Base-by-base conservation (phyloP, 2,888 invertebrate genomes). In the Chironomus tentans region DNA sequence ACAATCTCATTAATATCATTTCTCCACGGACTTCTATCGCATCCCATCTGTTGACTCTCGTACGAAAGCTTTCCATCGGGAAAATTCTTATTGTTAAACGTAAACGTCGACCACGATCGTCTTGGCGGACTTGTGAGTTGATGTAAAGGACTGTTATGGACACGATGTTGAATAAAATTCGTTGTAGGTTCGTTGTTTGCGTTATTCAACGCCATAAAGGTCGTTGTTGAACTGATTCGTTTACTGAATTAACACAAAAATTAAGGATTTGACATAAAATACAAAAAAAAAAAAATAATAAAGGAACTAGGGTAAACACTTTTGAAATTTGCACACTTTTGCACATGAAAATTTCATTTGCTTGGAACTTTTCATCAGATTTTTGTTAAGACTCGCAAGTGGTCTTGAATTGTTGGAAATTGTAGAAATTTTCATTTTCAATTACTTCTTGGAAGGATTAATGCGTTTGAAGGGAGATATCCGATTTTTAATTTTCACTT, bases 11-110 rank as follows among this genome's bases (percentile, higher is more conserved):
- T 38, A 38, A 38, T 38, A 38, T 76, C 80, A 80, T 79, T 81
- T 80, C 78, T 82, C 78, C 61, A 72, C 10, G 38, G 21, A 82
- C 78, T 79, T 78, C 38, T 73, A 79, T 79, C 78, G 80, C 77
- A 78, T 76, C 80, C 48, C 12, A 24, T 0, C 18, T 76, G 76
- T 22, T 79, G 79, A 77, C 77, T 79, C 77, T 80, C 80, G 78
- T 80, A 80, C 28, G 78, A 77, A 72, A 79, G 77, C 78, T 80
- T 80, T 71, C 80, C 80, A 78, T 80, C 80, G 21, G 80, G 80
- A 69, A 80, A 80, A 78, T 80, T 80, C 78, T 80, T 80, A 78
- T 80, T 80, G 78, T 80, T 80, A 78, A 80, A 80, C 69, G 80
- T 80, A 78, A 80, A 79, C 78, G 79, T 80, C 76, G 80, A 79